Evolutionary conservation across 2,113 vertebrate species (phyloP).

Genomic region (Bostrychus sinensis): DNA sequence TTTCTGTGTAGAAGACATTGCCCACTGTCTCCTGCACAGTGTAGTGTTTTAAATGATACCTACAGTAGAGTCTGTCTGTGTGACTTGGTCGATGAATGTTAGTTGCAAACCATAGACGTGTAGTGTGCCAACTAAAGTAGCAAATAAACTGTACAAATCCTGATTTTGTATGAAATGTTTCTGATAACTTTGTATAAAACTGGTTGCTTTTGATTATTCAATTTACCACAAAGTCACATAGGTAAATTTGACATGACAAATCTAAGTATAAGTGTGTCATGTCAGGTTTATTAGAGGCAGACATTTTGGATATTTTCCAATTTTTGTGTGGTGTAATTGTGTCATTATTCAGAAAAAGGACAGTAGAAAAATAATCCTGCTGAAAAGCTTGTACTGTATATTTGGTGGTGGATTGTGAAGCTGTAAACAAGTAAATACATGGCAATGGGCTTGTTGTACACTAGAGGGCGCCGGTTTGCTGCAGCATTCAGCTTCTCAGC

Average conservation of each 20-base stretch:
- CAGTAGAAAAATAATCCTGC: constrained; percentile 40
- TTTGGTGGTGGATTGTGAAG: constrained; percentile 65
- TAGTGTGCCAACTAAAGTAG: constrained; percentile 62
- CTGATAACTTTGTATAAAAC: constrained; percentile 56
- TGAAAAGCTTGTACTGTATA: constrained; percentile 49
- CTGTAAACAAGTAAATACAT: constrained; percentile 52
- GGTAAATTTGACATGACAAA: constrained; percentile 46
- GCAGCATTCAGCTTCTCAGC: constrained; percentile 17
- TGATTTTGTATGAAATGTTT: constrained; percentile 64
- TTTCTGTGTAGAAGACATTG: not conserved
- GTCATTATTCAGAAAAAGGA: constrained; percentile 51
- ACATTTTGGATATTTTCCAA: constrained; percentile 45
- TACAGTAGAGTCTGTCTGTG: constrained; percentile 52
- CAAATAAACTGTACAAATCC: constrained; percentile 60
- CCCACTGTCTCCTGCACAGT: constrained; percentile 25
- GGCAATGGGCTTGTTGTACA: constrained; percentile 48
- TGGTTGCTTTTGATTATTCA: constrained; percentile 56
- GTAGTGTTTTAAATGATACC: constrained; percentile 37
- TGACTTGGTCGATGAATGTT: constrained; percentile 61
- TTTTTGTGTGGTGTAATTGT: constrained; percentile 50
- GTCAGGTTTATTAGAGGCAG: constrained; percentile 42
- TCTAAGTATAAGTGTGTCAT: constrained; percentile 3
- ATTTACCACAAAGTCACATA: constrained; percentile 53
- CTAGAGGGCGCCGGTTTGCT: constrained; percentile 50
- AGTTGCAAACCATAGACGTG: constrained; percentile 48